Evolutionary conservation across 2,888 invertebrate genomes (phyloP), one percentile per base, ranked within the genome.

Genomic region (Parochlus steinenii): DNA sequence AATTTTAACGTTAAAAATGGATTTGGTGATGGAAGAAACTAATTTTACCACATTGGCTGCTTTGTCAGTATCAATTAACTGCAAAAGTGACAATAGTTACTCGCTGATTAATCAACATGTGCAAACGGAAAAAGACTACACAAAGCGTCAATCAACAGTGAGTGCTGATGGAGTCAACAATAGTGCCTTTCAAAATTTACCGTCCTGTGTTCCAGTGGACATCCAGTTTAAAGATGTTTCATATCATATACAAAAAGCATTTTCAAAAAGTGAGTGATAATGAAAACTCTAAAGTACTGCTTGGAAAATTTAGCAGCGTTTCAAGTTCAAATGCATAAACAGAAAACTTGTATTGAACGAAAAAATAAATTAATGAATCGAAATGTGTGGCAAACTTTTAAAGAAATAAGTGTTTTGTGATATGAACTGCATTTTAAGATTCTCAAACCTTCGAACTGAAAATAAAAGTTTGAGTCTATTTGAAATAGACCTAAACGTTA

Each of bases 171-270:
- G 14, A 16, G 18, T 28, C 8, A 11, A 15, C 6, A 16, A 12
- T 4, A 28, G 24, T 14, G 34, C 40, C 10, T 48, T 59, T 14
- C 52, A 55, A 14, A 54, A 56, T 43, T 44, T 59, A 34, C 58
- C 58, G 6, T 42, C 50, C 6, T 58, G 60, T 29, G 64, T 70
- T 10, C 65, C 69, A 2, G 65, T 81, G 22, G 78, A 82, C 49
- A 70, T 85, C 41, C 65, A 69, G 43, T 83, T 83, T 54, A 71
- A 74, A 39, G 71, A 80, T 48, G 65, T 85, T 42, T 69, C 69
- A 0, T 79, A 75, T 48, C 74, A 69, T 1, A 82, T 81, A 12
- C 69, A 67, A 23, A 59, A 77, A 39, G 82, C 80, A 43, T 71
- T 73, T 45, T 67, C 70, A 48, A 76, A 72, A 70, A 80, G 81